Evolutionary conservation across 2,797 vertebrate genomes (phyloP).

Genomic region (Yasuhikotakia modesta): DNA sequence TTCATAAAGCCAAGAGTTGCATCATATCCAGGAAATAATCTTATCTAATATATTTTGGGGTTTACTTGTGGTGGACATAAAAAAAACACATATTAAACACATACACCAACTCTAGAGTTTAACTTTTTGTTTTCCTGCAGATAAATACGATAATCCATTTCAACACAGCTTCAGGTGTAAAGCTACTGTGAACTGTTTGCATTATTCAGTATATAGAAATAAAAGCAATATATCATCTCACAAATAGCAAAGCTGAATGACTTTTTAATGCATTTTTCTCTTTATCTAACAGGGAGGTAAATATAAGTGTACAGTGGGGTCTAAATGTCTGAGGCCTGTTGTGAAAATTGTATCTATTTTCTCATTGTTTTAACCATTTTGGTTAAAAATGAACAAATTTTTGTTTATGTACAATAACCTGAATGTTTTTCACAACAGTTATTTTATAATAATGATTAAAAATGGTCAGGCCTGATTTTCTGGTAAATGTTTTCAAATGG

Average conservation of each 20-base stretch:
- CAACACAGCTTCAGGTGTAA: neutral
- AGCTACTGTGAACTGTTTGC: constrained; percentile 17
- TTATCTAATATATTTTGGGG: neutral
- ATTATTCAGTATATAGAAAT: constrained; percentile 50
- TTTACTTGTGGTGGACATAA: constrained; percentile 1
- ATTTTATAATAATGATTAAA: too few species aligned
- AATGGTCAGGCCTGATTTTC: too few species aligned
- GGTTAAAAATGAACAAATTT: too few species aligned
- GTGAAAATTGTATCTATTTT: neutral
- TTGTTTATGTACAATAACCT: too few species aligned
- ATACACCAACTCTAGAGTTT: constrained; percentile 11
- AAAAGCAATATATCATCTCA: constrained; percentile 38
- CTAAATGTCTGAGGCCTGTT: neutral
- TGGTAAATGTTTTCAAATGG: too few species aligned
- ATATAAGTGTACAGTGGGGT: constrained; percentile 5
- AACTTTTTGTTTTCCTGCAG: constrained; percentile 7
- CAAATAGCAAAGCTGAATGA: constrained; percentile 7
- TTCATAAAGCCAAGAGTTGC: constrained; percentile 4
- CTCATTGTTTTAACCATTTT: neutral
- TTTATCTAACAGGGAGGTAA: constrained; percentile 3
- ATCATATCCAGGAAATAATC: constrained; percentile 2
- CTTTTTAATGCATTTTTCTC: constrained; percentile 12
- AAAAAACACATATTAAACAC: neutral
- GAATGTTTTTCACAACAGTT: too few species aligned
- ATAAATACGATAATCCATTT: constrained; percentile 40